Conservation (phyloP, 1,140 invertebrate species). For the Lethocerus indicus region DNA sequence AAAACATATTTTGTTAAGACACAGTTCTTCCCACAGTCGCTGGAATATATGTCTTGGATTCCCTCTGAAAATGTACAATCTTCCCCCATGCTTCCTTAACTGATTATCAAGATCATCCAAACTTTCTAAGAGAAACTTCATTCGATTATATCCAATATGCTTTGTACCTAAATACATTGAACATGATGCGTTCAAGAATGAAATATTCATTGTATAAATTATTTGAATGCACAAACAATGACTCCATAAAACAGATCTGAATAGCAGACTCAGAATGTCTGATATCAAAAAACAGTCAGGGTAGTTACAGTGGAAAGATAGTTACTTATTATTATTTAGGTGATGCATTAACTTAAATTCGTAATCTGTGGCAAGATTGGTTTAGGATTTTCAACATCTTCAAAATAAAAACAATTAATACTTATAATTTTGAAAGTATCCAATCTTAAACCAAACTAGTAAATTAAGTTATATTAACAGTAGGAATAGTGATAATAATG, state of each 20-base stretch:
- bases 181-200: no score
- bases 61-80: constrained; percentile 42
- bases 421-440: not conserved
- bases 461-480: not conserved
- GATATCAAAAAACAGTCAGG: no score
- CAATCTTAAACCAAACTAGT: not conserved
- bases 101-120: constrained; percentile 46
- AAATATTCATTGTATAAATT: no score
- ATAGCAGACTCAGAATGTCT: no score
- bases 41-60: constrained; percentile 42
- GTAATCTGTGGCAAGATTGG: no score
- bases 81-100: constrained; percentile 35
- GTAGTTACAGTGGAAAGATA: no score
- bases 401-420: no score
- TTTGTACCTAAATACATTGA: constrained; percentile 38
- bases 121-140: constrained; percentile 51
- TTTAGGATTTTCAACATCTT: no score
- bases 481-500: not conserved
- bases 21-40: constrained; percentile 34
- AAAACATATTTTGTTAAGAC: constrained; percentile 36
- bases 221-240: no score
- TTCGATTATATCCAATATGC: constrained; percentile 44
- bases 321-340: no score
- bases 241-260: no score
- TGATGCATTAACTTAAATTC: no score